phyloP scores from a whole-genome alignment of 2,113 vertebrate species.

The Tympanuchus pallidicinctus region DNA sequence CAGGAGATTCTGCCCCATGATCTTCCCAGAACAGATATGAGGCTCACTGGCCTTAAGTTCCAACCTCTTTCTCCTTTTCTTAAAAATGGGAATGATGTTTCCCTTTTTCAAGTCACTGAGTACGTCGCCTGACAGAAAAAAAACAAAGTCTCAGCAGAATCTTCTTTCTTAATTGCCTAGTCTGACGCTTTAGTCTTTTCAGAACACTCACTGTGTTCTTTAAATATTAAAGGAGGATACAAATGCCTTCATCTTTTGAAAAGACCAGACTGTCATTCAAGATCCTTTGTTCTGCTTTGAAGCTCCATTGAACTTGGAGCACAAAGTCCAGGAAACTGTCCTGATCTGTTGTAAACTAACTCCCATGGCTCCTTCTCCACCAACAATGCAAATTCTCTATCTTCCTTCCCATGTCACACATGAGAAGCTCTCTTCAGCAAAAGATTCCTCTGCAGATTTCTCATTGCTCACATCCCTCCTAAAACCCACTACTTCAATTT shows the following conservation, averaged over 20 bases:
- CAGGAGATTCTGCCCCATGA: neutral
- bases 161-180: conserved; percentile 37
- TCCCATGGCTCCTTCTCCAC: neutral
- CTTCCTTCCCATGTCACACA: neutral
- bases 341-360: neutral
- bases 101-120: neutral
- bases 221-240: conserved; percentile 50
- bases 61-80: neutral
- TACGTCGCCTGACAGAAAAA: neutral
- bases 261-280: conserved; percentile 15
- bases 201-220: conserved; percentile 15
- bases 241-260: conserved; percentile 27
- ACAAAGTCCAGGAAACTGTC: neutral
- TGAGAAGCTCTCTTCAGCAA: neutral
- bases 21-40: neutral
- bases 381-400: rapidly evolving
- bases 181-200: conserved; percentile 24
- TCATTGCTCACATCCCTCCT: neutral
- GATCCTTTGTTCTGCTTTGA: neutral
- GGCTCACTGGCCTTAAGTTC: neutral
- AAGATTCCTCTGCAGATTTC: neutral
- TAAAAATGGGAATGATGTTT: neutral
- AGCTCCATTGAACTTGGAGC: conserved; percentile 23
- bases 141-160: conserved; percentile 46
- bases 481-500: neutral